Evolutionary conservation across 1,140 invertebrate species (phyloP).

Genomic region (Euura saliciscinereae): DNA sequence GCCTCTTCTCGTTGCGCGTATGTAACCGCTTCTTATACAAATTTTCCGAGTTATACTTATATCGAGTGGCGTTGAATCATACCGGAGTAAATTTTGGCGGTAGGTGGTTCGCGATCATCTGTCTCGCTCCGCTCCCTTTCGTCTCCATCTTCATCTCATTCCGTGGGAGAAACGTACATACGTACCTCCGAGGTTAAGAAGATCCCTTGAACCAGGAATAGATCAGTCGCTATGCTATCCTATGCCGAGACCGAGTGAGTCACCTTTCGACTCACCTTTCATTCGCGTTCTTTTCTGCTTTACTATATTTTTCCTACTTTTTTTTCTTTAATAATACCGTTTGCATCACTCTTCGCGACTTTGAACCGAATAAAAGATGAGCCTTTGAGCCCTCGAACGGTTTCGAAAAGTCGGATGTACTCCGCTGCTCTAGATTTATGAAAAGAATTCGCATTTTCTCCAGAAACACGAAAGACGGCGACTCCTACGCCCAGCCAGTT

Average conservation of each 20-base stretch:
- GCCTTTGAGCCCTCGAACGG: not conserved
- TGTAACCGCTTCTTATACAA: not conserved
- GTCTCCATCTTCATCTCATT: too few relatives aligned
- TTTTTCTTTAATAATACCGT: not conserved
- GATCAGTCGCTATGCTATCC: slow-evolving; percentile 41
- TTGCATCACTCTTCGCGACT: not conserved
- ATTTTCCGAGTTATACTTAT: not conserved
- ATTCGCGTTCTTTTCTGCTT: slow-evolving; percentile 28
- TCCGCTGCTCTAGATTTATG: not conserved
- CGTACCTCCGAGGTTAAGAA: slow-evolving; percentile 29
- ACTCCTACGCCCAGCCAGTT: not conserved
- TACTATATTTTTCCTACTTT: not conserved
- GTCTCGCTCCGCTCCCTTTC: not conserved
- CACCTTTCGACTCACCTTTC: slow-evolving; percentile 46
- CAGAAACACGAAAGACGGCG: not conserved
- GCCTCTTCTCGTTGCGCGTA: slow-evolving; percentile 24
- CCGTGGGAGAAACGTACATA: too few relatives aligned
- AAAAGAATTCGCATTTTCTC: not conserved
- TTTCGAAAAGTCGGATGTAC: not conserved
- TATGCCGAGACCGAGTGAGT: slow-evolving; percentile 42
- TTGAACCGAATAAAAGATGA: not conserved
- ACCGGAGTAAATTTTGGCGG: not conserved
- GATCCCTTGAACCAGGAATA: slow-evolving; percentile 41
- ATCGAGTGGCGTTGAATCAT: not conserved
- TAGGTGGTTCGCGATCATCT: not conserved